Evolutionary conservation across 2,797 vertebrate species (phyloP).

Genomic region (Sphaeramia orbicularis): DNA sequence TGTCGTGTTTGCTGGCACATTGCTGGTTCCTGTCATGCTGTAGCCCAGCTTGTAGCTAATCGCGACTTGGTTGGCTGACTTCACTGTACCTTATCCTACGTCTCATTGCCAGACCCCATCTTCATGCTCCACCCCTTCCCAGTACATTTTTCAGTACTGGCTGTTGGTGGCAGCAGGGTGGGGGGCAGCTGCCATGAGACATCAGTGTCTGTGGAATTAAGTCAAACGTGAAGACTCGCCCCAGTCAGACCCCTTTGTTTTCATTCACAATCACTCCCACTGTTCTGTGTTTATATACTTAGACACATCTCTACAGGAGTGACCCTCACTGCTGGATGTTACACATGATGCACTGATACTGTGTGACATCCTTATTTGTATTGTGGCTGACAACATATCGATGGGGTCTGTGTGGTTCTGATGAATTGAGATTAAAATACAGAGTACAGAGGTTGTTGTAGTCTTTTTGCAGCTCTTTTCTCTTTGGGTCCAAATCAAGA

Average conservation of each 20-base stretch:
- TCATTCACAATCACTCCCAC: slow-evolving; percentile 47
- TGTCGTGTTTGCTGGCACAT: slow-evolving; percentile 23
- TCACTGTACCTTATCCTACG: slow-evolving; percentile 22
- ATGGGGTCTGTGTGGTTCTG: background rate
- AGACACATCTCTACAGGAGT: slow-evolving; percentile 34
- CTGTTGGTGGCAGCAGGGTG: slow-evolving; percentile 35
- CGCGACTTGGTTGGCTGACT: slow-evolving; percentile 28
- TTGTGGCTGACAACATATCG: background rate
- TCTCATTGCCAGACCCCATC: slow-evolving; percentile 31
- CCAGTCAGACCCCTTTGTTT: slow-evolving; percentile 66
- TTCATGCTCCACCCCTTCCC: slow-evolving; percentile 42
- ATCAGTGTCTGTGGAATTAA: slow-evolving; percentile 70
- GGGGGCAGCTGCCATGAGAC: slow-evolving; percentile 65
- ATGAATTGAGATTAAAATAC: slow-evolving; percentile 8
- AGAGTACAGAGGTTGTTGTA: background rate
- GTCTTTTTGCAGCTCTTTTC: background rate
- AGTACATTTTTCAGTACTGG: slow-evolving; percentile 40
- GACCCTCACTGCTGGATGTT: slow-evolving; percentile 21
- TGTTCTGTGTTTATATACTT: slow-evolving; percentile 41
- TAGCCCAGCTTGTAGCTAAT: slow-evolving; percentile 8
- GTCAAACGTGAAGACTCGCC: slow-evolving; percentile 69
- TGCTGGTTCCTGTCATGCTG: slow-evolving; percentile 10
- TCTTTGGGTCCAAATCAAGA: too few relatives aligned
- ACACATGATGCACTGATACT: slow-evolving; percentile 16
- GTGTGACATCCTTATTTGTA: slow-evolving; percentile 24